Conservation (phyloP, 2,888 invertebrate genomes). For the Trichacis sp. region DNA sequence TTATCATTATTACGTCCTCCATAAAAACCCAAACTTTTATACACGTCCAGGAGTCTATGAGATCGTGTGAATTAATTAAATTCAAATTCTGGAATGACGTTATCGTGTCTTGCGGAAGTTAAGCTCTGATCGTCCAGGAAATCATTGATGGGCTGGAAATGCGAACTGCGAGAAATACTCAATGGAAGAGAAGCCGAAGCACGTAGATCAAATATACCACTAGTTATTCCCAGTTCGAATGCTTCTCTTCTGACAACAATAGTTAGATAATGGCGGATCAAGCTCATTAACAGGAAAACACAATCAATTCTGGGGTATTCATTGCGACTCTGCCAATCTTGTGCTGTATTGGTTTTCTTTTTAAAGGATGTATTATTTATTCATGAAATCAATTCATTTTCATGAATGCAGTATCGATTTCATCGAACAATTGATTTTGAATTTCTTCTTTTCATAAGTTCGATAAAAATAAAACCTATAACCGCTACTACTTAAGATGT, state of each 20-base stretch:
- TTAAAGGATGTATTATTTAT: no score
- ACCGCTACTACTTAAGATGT: no score
- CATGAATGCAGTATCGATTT: no score
- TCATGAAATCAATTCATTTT: no score
- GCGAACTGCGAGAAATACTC: slow-evolving; percentile 10
- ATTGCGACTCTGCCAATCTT: slow-evolving; percentile 21
- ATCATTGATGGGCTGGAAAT: slow-evolving; percentile 50
- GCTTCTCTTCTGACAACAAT: slow-evolving; percentile 41
- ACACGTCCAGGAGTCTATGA: no score
- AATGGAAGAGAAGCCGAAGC: slow-evolving; percentile 10
- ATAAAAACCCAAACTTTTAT: no score
- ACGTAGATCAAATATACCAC: slow-evolving; percentile 28
- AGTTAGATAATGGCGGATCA: slow-evolving; percentile 59
- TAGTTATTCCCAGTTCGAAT: slow-evolving; percentile 31
- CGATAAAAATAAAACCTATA: no score
- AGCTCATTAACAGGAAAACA: slow-evolving; percentile 59
- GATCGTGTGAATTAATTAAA: neutral
- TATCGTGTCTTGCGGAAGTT: slow-evolving; percentile 21
- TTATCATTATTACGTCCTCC: no score
- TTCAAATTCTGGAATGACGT: slow-evolving; percentile 6
- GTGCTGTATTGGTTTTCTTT: no score
- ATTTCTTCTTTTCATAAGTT: no score
- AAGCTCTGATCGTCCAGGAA: slow-evolving; percentile 47
- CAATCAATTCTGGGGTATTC: slow-evolving; percentile 25
- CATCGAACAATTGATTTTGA: no score